phyloP scores from a whole-genome alignment of 2,888 invertebrate species.

The Cerastis rubricosa region DNA sequence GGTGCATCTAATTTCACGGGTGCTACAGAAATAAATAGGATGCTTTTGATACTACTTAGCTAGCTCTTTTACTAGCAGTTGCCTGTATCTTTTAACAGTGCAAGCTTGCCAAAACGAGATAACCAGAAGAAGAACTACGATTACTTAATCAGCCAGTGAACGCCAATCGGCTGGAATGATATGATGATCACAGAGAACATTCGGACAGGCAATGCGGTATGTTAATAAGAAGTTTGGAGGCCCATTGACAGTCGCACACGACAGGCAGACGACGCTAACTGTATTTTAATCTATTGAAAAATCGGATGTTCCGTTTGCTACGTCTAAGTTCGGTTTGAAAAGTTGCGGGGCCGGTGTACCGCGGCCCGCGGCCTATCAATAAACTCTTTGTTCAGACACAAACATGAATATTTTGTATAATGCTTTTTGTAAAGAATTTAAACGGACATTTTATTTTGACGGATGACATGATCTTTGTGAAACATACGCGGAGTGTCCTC shows the following conservation, averaged over 20 bases:
- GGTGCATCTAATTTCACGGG: neutral
- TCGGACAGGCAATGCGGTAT: conserved; percentile 11
- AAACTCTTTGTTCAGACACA: conserved; percentile 57
- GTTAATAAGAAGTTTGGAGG: conserved; percentile 43
- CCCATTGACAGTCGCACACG: conserved; percentile 64
- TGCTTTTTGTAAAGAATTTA: conserved; percentile 43
- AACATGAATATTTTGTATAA: conserved; percentile 52
- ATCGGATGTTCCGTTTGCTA: conserved; percentile 56
- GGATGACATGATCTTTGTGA: conserved; percentile 29
- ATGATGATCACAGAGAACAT: conserved; percentile 10
- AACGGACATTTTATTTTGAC: conserved; percentile 48
- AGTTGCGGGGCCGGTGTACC: conserved; percentile 52
- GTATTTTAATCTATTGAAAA: conserved; percentile 71
- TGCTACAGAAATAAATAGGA: neutral
- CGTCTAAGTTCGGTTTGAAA: conserved; percentile 52
- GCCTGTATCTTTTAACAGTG: neutral
- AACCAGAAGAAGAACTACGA: neutral
- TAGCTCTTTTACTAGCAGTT: neutral
- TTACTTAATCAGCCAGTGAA: neutral
- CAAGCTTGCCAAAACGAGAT: neutral
- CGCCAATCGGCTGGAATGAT: neutral
- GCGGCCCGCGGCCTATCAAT: conserved; percentile 49
- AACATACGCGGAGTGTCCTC: conserved; percentile 4
- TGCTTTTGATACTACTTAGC: neutral
- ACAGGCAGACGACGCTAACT: conserved; percentile 74